Conservation (phyloP, 2,113 vertebrate species). For the Poeciliopsis occidentalis region DNA sequence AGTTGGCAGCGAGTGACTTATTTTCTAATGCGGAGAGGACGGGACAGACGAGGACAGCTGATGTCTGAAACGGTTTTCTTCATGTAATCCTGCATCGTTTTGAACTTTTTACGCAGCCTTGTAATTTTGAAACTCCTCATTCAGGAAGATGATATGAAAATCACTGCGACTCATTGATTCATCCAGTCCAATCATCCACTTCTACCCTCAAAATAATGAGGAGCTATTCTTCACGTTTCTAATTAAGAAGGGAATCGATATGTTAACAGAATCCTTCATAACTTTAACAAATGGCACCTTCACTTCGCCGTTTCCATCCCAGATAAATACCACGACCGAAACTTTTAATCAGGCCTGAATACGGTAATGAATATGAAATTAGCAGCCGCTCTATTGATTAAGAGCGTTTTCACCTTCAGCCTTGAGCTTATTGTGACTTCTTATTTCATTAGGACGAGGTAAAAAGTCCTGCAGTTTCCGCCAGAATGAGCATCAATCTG, state of each 20-base stretch:
- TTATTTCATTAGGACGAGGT: slow-evolving; percentile 28
- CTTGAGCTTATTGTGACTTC: slow-evolving; percentile 39
- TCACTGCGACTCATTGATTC: slow-evolving; percentile 26
- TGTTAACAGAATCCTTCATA: slow-evolving; percentile 40
- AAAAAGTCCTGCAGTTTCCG: slow-evolving; percentile 13
- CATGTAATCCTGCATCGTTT: background rate
- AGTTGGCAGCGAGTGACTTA: slow-evolving; percentile 24
- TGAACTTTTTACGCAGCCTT: background rate
- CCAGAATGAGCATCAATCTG: background rate
- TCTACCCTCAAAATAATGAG: slow-evolving; percentile 13
- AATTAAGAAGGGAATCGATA: slow-evolving; percentile 48
- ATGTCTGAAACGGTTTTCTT: slow-evolving; percentile 3
- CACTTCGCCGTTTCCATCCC: slow-evolving; percentile 13
- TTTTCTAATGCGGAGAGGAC: slow-evolving; percentile 19
- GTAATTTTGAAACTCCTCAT: slow-evolving; percentile 19
- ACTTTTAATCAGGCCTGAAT: slow-evolving; percentile 50
- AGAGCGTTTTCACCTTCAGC: slow-evolving; percentile 23
- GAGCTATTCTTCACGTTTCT: slow-evolving; percentile 29
- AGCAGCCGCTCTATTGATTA: slow-evolving; percentile 47
- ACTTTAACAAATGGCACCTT: slow-evolving; percentile 44
- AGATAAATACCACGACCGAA: slow-evolving; percentile 43
- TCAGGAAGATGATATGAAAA: slow-evolving; percentile 33
- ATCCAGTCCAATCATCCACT: slow-evolving; percentile 29
- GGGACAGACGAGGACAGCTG: background rate
- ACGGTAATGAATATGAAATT: slow-evolving; percentile 53